Evolutionary conservation across 2,113 vertebrate genomes (phyloP).

Genomic region (Australoheros scitulus): DNA sequence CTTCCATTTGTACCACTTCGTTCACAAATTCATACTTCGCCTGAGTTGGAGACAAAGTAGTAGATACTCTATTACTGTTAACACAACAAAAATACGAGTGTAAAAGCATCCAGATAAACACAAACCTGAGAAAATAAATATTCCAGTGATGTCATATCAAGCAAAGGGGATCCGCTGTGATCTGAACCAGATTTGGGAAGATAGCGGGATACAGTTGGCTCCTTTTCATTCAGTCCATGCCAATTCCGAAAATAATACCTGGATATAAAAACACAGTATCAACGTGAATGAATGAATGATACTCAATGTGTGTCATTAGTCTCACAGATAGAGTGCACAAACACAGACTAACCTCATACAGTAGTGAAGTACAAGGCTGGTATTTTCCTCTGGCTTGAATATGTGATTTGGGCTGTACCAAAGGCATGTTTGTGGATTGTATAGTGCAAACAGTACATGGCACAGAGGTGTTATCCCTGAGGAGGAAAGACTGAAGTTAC

Average conservation of each 20-base stretch:
- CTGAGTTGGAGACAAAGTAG: slow-evolving; percentile 63
- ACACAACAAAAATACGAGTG: neutral
- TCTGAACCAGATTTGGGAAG: slow-evolving; percentile 50
- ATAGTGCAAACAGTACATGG: slow-evolving; percentile 87
- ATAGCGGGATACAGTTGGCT: slow-evolving; percentile 81
- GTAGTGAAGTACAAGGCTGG: slow-evolving; percentile 78
- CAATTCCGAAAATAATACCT: slow-evolving; percentile 96
- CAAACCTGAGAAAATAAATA: slow-evolving; percentile 92
- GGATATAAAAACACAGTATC: neutral
- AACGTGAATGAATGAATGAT: neutral
- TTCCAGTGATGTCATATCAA: slow-evolving; percentile 86
- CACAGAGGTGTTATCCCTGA: slow-evolving; percentile 89
- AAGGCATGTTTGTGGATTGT: slow-evolving; percentile 75
- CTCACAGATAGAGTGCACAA: neutral
- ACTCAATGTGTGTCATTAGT: neutral
- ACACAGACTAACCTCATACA: slow-evolving; percentile 85
- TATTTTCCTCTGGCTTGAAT: slow-evolving; percentile 73
- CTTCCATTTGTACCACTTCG: slow-evolving; percentile 80
- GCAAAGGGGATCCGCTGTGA: slow-evolving; percentile 71
- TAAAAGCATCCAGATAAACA: neutral
- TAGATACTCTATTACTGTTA: neutral
- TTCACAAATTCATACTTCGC: slow-evolving; percentile 91
- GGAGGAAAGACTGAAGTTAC: slow-evolving; percentile 21
- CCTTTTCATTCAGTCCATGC: slow-evolving; percentile 84
- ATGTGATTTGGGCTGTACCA: slow-evolving; percentile 91